These are phyloP conservation scores for Muscicapa comitata DNA, from an alignment of 2,797 vertebrate species.

Conservation along the genomic window DNA sequence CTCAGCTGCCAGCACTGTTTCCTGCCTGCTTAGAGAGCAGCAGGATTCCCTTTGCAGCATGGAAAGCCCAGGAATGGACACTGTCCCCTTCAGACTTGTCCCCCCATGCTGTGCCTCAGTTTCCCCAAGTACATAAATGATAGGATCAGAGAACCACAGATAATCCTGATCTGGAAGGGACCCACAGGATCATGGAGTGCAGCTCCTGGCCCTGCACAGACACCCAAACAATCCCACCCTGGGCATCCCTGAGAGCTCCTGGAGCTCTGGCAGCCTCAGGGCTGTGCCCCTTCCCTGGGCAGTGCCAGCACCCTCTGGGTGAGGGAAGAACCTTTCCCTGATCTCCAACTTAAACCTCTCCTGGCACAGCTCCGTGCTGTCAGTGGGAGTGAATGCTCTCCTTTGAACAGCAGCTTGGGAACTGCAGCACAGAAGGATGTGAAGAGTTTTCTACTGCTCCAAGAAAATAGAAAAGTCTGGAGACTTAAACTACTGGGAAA, in stretches of 20 bases:
- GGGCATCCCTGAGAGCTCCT: background rate
- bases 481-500: background rate
- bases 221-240: background rate
- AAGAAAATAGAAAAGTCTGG: background rate
- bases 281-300: background rate
- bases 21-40: background rate
- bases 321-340: rapidly evolving
- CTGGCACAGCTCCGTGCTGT: background rate
- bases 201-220: rapidly evolving
- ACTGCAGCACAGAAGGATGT: background rate
- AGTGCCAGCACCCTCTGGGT: background rate
- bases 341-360: rapidly evolving
- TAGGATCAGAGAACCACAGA: background rate
- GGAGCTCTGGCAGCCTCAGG: background rate
- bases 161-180: background rate
- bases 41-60: background rate
- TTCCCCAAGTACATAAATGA: background rate
- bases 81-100: background rate
- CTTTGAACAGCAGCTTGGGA: background rate
- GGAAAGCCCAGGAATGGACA: background rate
- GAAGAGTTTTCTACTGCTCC: background rate
- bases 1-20: background rate
- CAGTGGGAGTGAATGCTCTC: background rate
- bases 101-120: background rate
- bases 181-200: background rate